phyloP scores from a whole-genome alignment of 1,140 invertebrate species.

The Episyrphus balteatus region DNA sequence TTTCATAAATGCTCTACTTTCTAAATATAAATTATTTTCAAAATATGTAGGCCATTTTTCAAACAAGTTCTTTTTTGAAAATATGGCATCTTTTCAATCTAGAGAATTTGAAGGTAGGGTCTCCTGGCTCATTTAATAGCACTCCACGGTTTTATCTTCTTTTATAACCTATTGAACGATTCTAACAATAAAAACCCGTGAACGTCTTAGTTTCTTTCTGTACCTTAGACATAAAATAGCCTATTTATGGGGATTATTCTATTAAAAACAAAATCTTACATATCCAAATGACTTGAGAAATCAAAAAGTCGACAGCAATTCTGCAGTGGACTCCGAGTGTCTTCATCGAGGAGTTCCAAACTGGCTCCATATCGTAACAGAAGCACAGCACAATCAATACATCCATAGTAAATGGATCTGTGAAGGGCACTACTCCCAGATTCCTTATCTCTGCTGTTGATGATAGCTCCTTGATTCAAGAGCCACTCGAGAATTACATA shows the following conservation, averaged over 20 bases:
- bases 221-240: no score
- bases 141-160: no score
- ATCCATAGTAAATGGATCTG: conserved; percentile 56
- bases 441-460: conserved; percentile 50
- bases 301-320: conserved; percentile 24
- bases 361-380: conserved; percentile 43
- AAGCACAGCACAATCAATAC: conserved; percentile 47
- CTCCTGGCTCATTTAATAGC: no score
- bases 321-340: conserved; percentile 24
- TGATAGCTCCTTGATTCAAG: conserved; percentile 42
- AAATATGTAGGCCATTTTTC: no score
- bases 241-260: neutral
- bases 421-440: conserved; percentile 62
- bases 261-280: neutral
- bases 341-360: conserved; percentile 24
- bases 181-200: no score
- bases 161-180: no score
- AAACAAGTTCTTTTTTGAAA: no score
- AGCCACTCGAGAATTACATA: conserved; percentile 52
- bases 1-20: no score
- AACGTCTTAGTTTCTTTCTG: no score
- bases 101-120: no score
- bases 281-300: neutral
- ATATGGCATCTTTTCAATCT: no score
- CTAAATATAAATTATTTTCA: no score